Percentiles rank a stretch among this genome's conserved stretches.
Conservation (phyloP, 2,797 vertebrate genomes). For the Coccyzus lansbergi region DNA sequence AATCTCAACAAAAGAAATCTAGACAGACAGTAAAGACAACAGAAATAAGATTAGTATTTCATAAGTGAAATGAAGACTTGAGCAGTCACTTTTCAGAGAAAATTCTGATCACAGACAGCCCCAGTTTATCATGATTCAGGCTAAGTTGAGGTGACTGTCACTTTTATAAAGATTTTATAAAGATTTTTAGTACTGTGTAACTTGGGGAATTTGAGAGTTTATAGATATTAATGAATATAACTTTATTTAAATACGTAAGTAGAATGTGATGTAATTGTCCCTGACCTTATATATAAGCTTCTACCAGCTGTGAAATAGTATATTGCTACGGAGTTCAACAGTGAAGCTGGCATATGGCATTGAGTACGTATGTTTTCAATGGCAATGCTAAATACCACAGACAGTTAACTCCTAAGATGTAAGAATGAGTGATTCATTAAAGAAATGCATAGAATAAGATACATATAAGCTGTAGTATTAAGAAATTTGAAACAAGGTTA, state of each 20-base stretch:
- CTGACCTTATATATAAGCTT: not conserved
- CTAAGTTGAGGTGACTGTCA: not conserved
- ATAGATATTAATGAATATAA: not conserved
- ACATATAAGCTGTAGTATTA: not conserved
- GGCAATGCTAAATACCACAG: not conserved
- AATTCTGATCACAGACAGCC: not conserved
- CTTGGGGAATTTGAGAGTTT: not conserved
- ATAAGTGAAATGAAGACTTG: not conserved
- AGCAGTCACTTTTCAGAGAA: not conserved
- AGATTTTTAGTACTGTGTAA: not conserved
- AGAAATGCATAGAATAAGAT: not conserved
- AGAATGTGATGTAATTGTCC: not conserved
- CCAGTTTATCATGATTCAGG: not conserved
- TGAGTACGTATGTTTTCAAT: not conserved
- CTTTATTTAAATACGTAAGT: not conserved
- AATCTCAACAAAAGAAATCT: not conserved
- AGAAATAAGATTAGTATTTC: not conserved
- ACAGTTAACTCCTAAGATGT: not conserved
- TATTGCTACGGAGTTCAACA: not conserved
- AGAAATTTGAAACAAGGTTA: not conserved
- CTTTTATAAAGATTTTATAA: not conserved
- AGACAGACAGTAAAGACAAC: not conserved
- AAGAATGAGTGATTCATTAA: not conserved
- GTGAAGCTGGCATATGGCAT: not conserved
- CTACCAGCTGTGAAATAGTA: not conserved